Evolutionary conservation across 2,888 invertebrate genomes (phyloP), one percentile per base, ranked within the genome.

Genomic region (Agrilus cyanescens): DNA sequence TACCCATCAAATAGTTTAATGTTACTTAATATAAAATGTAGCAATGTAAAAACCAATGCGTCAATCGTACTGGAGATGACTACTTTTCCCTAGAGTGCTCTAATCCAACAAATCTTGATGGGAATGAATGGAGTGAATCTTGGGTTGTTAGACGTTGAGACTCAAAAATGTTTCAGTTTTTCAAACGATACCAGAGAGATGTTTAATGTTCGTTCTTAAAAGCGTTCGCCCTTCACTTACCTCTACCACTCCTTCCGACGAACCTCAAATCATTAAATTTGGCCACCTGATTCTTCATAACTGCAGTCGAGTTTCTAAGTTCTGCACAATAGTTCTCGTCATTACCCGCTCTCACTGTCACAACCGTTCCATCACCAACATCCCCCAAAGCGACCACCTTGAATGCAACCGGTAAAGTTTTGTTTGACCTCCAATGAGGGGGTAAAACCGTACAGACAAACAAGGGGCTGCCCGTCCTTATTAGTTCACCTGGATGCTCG

Each of bases 191-290:
- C 10, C 31, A 32, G 13, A 14, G 4, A 8, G 8, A 32, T 33
- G n/a, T 14, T 33, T 33, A 8, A 8, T 10, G 25, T 25, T 8
- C 4, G 6, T 20, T 5, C 6, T 6, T 7, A 20, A 10, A 25
- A n/a, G n/a, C n/a, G n/a, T n/a, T n/a, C n/a, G n/a, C n/a, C n/a
- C n/a, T n/a, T n/a, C n/a, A 8, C 82, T 83, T 63, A 95, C 96
- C 96, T 77, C 96, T 75, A 41, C 96, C 96, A 63, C 94, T 94
- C 57, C 95, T 76, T 37, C 96, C 96, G 56, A 97, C 93, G 71
- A 97, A 97, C 66, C 96, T 76, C 45, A 97, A 76, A 72, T 97
- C 96, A 66, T 93, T 94, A 70, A 97, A 97, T 73, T 93, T 93
- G 41, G 96, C 96, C 53, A 95, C 89, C 67, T 94, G 91, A 65